Conservation (phyloP, 2,888 invertebrate species). For the Lasioglossum lativentre region DNA sequence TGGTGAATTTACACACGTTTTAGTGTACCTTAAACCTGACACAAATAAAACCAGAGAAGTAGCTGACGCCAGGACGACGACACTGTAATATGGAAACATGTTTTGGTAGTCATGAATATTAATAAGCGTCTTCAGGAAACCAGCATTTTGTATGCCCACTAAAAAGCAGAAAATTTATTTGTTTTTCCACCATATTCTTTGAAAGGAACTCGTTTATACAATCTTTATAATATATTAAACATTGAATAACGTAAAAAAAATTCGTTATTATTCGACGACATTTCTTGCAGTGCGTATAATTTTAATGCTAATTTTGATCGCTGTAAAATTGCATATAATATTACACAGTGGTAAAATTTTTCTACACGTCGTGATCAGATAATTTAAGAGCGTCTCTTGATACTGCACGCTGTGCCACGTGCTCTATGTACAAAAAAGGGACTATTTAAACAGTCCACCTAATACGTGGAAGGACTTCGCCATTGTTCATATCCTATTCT, state of each 20-base stretch:
- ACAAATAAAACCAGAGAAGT: slow-evolving; percentile 14
- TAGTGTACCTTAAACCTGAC: neutral
- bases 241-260: neutral
- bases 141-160: slow-evolving; percentile 13
- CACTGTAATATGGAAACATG: slow-evolving; percentile 40
- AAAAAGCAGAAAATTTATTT: slow-evolving; percentile 25
- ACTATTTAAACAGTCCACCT: slow-evolving; percentile 39
- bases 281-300: neutral
- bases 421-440: slow-evolving; percentile 30
- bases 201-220: neutral
- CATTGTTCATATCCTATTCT: slow-evolving; percentile 22
- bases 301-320: slow-evolving; percentile 21
- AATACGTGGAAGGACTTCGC: slow-evolving; percentile 22
- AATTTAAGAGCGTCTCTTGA: slow-evolving; percentile 12
- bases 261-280: neutral
- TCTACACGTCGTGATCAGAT: neutral
- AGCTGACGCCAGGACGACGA: slow-evolving; percentile 14
- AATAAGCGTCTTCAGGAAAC: slow-evolving; percentile 26
- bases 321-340: neutral
- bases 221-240: neutral
- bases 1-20: neutral
- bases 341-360: slow-evolving; percentile 21
- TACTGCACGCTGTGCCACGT: slow-evolving; percentile 12
- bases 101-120: slow-evolving; percentile 44
- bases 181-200: neutral